Evolutionary conservation across 92 coral and sea anemone species (phyloP).

Genomic region (Epizoanthus fatuus): DNA sequence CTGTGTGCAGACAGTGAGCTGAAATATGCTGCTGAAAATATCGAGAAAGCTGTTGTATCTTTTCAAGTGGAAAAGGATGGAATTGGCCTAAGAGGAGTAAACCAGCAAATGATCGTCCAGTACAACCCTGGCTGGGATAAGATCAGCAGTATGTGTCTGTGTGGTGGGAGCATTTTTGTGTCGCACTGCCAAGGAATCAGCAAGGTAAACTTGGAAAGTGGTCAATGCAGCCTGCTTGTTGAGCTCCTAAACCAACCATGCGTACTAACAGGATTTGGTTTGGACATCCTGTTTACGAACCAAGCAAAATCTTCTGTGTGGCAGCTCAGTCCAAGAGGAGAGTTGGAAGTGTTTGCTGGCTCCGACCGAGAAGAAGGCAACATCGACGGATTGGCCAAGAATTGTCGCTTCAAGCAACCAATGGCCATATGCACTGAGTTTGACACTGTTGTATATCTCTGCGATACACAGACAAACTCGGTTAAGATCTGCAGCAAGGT

Average conservation of each 20-base stretch:
- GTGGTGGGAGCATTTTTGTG: slow-evolving; percentile 20
- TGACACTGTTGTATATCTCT: slow-evolving; percentile 30
- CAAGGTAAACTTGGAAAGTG: slow-evolving; percentile 33
- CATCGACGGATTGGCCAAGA: slow-evolving; percentile 53
- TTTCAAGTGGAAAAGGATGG: slow-evolving; percentile 69
- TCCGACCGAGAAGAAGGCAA: slow-evolving; percentile 10
- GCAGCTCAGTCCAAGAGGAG: not conserved
- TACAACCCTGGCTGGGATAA: slow-evolving; percentile 30
- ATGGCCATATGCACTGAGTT: slow-evolving; percentile 53
- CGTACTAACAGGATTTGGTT: slow-evolving; percentile 57
- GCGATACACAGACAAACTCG: slow-evolving; percentile 9
- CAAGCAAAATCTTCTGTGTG: slow-evolving; percentile 59
- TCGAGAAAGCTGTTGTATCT: slow-evolving; percentile 37
- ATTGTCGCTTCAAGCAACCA: slow-evolving; percentile 41
- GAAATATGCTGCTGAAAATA: slow-evolving; percentile 43
- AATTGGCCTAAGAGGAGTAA: slow-evolving; percentile 57
- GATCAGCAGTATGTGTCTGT: slow-evolving; percentile 56
- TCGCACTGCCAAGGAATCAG: slow-evolving; percentile 54
- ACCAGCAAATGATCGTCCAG: slow-evolving; percentile 42
- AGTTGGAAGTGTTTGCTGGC: slow-evolving; percentile 11
- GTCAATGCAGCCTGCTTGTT: slow-evolving; percentile 27
- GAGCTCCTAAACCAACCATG: slow-evolving; percentile 55
- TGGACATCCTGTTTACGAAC: slow-evolving; percentile 37
- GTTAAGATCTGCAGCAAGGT: slow-evolving; percentile 28
- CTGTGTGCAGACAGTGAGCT: slow-evolving; percentile 45